A percentile compares a stretch with the other conserved stretches of the same genome.
Evolutionary conservation across 2,888 invertebrate species (phyloP).

Genomic region (Acrocyrtus sp.): DNA sequence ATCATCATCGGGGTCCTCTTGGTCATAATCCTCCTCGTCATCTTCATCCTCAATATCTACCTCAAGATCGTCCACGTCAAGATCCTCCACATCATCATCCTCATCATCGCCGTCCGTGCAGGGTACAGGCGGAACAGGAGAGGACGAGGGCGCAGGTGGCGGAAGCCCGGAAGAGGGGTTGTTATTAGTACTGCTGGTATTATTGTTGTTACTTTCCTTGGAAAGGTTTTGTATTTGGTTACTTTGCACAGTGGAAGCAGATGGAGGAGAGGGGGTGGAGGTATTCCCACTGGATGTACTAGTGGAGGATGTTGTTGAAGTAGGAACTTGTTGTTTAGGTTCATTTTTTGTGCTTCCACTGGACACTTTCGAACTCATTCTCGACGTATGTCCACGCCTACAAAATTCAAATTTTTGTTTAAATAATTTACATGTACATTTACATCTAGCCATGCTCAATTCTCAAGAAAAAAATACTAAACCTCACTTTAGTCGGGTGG

Average conservation of each 20-base stretch:
- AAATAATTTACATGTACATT: too few relatives aligned
- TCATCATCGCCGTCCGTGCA: slow-evolving; percentile 40
- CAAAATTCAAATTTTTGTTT: slow-evolving; percentile 12
- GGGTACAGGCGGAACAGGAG: slow-evolving; percentile 40
- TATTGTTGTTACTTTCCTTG: slow-evolving; percentile 38
- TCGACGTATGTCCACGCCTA: slow-evolving; percentile 57
- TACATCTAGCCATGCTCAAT: too few relatives aligned
- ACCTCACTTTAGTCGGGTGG: slow-evolving; percentile 51
- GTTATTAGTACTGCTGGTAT: slow-evolving; percentile 16
- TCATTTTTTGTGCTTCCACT: slow-evolving; percentile 47
- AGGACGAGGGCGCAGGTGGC: slow-evolving; percentile 54
- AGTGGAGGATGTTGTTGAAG: slow-evolving; percentile 17
- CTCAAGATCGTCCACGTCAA: slow-evolving; percentile 56
- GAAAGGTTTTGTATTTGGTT: slow-evolving; percentile 41
- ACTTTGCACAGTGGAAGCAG: slow-evolving; percentile 40
- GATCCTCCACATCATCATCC: slow-evolving; percentile 47
- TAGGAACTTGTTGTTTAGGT: slow-evolving; percentile 30
- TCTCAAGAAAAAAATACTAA: too few relatives aligned
- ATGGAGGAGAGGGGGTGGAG: slow-evolving; percentile 29
- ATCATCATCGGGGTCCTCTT: slow-evolving; percentile 37
- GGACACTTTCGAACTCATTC: slow-evolving; percentile 60
- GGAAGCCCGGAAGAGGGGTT: slow-evolving; percentile 34
- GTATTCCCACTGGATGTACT: slow-evolving; percentile 8
- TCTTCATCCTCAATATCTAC: slow-evolving; percentile 57
- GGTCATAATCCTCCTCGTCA: slow-evolving; percentile 52